Conservation (phyloP, 2,113 vertebrate genomes). For the Peromyscus californicus region DNA sequence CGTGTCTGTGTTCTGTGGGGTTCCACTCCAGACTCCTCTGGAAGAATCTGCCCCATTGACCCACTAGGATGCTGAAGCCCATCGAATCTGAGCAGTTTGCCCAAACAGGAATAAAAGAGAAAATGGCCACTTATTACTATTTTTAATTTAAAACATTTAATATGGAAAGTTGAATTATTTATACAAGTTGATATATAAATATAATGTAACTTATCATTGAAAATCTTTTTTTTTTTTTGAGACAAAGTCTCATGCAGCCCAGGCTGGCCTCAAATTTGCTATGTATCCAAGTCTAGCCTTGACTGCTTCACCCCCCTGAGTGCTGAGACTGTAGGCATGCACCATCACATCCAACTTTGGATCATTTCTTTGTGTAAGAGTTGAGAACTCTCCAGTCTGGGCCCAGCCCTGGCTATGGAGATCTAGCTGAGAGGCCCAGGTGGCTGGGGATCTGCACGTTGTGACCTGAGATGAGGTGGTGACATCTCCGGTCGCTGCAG, state of each 20-base stretch:
- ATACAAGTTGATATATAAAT: background rate
- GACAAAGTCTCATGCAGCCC: background rate
- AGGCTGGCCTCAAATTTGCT: background rate
- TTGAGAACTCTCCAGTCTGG: background rate
- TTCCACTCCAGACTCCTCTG: background rate
- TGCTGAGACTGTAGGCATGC: background rate
- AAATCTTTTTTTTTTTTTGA: background rate
- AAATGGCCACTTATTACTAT: background rate
- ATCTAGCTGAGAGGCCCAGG: background rate
- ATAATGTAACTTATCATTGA: background rate
- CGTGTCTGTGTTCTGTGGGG: background rate
- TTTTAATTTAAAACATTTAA: background rate
- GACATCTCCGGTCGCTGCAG: background rate
- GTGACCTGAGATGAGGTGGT: background rate
- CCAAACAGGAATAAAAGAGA: background rate
- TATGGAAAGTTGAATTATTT: background rate
- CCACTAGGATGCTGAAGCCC: background rate
- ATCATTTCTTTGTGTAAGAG: background rate
- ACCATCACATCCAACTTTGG: background rate
- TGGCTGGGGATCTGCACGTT: background rate
- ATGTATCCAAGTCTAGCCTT: background rate
- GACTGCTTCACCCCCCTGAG: background rate
- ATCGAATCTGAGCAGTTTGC: slow-evolving; percentile 9
- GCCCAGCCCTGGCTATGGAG: background rate
- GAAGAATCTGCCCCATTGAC: background rate